These are phyloP conservation scores for Eurytoma californica DNA, from an alignment of 2,888 invertebrate species.

Conservation along the genomic window DNA sequence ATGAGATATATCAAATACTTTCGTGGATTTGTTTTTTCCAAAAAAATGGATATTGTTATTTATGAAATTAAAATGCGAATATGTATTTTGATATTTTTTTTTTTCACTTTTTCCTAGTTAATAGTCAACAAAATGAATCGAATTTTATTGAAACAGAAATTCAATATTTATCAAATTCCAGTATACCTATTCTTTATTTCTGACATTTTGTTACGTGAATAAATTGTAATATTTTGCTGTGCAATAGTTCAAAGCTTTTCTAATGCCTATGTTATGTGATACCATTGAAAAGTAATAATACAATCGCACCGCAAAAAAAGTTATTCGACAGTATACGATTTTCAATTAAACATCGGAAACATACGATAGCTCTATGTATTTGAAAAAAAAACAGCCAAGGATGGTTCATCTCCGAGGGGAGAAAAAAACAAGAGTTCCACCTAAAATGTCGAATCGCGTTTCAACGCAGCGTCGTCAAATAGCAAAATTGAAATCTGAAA, in stretches of 20 bases:
- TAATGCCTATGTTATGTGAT: too few species aligned
- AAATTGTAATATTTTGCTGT: too few species aligned
- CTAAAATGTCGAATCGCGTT: not conserved
- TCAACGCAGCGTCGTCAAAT: not conserved
- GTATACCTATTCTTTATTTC: too few species aligned
- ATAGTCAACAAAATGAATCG: not conserved
- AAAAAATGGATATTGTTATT: not conserved
- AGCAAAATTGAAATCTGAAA: slow-evolving; percentile 31
- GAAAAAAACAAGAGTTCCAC: not conserved
- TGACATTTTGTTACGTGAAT: too few species aligned
- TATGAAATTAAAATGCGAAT: not conserved
- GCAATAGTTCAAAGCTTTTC: too few species aligned
- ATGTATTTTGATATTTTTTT: not conserved
- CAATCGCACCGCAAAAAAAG: not conserved
- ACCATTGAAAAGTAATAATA: not conserved
- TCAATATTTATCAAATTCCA: too few species aligned
- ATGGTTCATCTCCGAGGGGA: not conserved
- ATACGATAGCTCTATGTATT: not conserved
- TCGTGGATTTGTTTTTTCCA: too few species aligned
- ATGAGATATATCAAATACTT: not conserved
- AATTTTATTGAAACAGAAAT: too few species aligned
- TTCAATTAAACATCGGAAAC: slow-evolving; percentile 12
- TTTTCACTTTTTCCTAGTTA: not conserved
- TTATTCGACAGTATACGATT: not conserved
- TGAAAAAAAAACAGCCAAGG: slow-evolving; percentile 1